phyloP scores from a whole-genome alignment of 2,113 vertebrate genomes.

The Heterochromis multidens region DNA sequence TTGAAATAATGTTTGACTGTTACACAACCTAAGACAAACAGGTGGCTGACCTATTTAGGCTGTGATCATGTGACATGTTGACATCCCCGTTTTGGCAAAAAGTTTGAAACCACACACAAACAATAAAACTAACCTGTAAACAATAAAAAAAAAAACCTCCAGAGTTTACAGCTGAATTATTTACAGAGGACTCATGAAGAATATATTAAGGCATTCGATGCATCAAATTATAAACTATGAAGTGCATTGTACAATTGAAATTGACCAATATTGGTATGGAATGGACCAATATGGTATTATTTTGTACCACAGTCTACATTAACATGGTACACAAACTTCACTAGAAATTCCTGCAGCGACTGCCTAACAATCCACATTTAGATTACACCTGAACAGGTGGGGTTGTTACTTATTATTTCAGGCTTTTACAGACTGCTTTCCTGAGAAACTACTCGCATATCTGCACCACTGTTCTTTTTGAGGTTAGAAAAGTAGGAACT shows the following conservation, averaged over 20 bases:
- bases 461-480: background rate
- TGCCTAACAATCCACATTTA: background rate
- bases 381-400: background rate
- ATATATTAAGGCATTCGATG: background rate
- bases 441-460: background rate
- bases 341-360: background rate
- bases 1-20: background rate
- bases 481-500: background rate
- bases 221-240: background rate
- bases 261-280: too few species aligned
- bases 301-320: background rate
- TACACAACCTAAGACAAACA: background rate
- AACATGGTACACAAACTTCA: background rate
- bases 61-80: background rate
- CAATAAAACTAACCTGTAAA: background rate
- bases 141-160: too few species aligned
- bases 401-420: background rate
- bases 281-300: too few species aligned
- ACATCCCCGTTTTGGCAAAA: background rate
- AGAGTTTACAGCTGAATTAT: background rate
- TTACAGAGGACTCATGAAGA: background rate
- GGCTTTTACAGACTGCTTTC: background rate
- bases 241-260: background rate
- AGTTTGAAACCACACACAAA: background rate
- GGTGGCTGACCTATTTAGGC: background rate